A percentile compares a stretch with the other conserved stretches of the same genome.
Conservation (phyloP, 2,888 invertebrate species). For the Cephus spinipes region DNA sequence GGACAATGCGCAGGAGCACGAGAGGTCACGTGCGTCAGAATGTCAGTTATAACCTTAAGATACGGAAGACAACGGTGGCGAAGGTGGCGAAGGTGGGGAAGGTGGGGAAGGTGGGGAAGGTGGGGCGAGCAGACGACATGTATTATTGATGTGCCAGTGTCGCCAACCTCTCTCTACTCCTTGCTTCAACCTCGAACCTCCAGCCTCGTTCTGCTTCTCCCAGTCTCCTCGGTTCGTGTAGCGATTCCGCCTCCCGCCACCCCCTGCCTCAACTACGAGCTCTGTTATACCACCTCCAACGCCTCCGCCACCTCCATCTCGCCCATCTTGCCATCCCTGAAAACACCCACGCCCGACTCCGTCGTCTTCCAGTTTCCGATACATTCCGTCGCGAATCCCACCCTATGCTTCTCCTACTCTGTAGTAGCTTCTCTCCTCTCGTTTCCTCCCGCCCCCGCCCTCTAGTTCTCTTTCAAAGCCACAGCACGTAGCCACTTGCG, state of each 20-base stretch:
- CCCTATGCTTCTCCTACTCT: slow-evolving; percentile 6
- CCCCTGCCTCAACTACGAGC: slow-evolving; percentile 9
- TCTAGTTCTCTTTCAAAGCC: neutral
- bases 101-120: slow-evolving; percentile 10
- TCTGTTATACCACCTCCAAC: slow-evolving; percentile 16
- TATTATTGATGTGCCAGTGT: slow-evolving; percentile 57
- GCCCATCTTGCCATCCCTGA: neutral
- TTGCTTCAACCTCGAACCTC: slow-evolving; percentile 16
- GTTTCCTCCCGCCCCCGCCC: neutral
- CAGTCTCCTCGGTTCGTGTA: slow-evolving; percentile 13
- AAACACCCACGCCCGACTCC: slow-evolving; percentile 29
- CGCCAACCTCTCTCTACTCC: slow-evolving; percentile 40
- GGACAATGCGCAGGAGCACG: slow-evolving; percentile 25
- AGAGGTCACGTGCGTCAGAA: slow-evolving; percentile 52
- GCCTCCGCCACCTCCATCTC: slow-evolving; percentile 10
- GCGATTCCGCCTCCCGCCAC: slow-evolving; percentile 15
- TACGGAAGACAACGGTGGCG: slow-evolving; percentile 37
- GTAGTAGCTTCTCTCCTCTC: neutral
- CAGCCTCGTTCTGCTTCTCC: slow-evolving; percentile 17
- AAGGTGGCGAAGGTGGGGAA: slow-evolving; percentile 24
- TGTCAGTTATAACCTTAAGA: slow-evolving; percentile 47
- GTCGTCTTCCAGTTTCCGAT: slow-evolving; percentile 48
- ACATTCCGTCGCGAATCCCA: slow-evolving; percentile 48
- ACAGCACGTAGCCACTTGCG: neutral
- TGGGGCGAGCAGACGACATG: slow-evolving; percentile 47